phyloP scores from a whole-genome alignment of 2,797 vertebrate genomes.

The Chaetodon trifasciatus region DNA sequence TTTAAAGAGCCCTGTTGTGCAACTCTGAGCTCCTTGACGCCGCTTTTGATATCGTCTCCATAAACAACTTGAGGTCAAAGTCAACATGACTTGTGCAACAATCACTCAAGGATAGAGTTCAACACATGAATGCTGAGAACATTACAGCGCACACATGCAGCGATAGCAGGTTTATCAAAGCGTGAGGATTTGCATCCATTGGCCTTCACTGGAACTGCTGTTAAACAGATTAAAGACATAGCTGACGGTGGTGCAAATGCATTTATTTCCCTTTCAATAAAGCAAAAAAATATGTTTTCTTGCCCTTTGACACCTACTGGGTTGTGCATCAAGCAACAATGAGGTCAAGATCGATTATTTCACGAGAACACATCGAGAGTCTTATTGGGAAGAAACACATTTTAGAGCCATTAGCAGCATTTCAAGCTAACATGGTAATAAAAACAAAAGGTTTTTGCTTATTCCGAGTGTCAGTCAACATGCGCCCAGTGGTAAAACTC shows the following conservation, averaged over 20 bases:
- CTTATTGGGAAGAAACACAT: background rate
- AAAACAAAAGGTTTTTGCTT: background rate
- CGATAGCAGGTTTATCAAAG: background rate
- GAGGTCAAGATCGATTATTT: background rate
- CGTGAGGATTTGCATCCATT: background rate
- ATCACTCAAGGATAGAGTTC: constrained; percentile 4
- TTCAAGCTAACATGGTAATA: background rate
- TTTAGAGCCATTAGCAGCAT: background rate
- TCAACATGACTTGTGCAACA: constrained; percentile 62
- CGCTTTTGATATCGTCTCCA: background rate
- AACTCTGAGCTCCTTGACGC: background rate
- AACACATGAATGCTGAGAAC: background rate
- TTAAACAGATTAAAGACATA: background rate
- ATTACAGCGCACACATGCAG: background rate
- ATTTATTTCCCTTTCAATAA: background rate
- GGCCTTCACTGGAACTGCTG: background rate
- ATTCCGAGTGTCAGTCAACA: background rate
- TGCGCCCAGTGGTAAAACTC: background rate
- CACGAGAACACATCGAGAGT: background rate
- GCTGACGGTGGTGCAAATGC: background rate
- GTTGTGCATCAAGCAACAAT: background rate
- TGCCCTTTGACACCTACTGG: background rate
- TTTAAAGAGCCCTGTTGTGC: background rate
- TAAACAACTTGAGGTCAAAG: constrained; percentile 64
- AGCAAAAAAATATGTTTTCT: background rate